Evolutionary conservation across 2,797 vertebrate species (phyloP).

Genomic region (Sebastes taczanowskii): DNA sequence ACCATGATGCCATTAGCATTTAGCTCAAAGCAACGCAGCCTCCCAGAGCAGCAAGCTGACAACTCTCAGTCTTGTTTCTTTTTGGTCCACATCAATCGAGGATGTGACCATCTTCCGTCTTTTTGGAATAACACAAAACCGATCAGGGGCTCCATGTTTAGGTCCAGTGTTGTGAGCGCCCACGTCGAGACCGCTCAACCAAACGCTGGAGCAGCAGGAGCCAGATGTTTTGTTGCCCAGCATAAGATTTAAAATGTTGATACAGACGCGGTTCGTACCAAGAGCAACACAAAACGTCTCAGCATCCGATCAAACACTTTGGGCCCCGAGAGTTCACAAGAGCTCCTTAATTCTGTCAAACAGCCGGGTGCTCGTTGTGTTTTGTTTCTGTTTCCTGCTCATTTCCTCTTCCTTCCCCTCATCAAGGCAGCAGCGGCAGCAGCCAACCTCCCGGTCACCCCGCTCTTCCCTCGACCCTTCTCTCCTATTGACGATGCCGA

Average conservation of each 20-base stretch:
- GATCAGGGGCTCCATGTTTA: neutral
- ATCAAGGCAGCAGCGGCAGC: neutral
- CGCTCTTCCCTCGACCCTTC: neutral
- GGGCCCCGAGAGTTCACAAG: neutral
- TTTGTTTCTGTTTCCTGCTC: neutral
- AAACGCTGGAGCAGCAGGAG: neutral
- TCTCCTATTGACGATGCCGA: slow-evolving; percentile 31
- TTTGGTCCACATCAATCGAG: too few species aligned
- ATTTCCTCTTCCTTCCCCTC: neutral
- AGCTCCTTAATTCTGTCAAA: neutral
- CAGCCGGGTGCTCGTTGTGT: neutral
- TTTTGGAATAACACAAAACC: neutral
- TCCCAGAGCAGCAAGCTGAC: too few species aligned
- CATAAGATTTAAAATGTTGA: neutral
- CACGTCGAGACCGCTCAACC: neutral
- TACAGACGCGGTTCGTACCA: neutral
- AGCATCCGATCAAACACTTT: neutral
- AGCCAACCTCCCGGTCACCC: slow-evolving; percentile 26
- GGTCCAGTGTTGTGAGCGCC: neutral
- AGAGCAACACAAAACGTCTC: neutral
- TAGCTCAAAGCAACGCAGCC: too few species aligned
- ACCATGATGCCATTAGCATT: too few species aligned
- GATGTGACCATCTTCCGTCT: neutral
- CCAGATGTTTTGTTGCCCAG: neutral
- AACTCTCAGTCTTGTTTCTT: too few species aligned